These are phyloP conservation scores for Microcebus jonahi DNA, from an alignment of 2,113 vertebrate genomes.

Conservation along the genomic window DNA sequence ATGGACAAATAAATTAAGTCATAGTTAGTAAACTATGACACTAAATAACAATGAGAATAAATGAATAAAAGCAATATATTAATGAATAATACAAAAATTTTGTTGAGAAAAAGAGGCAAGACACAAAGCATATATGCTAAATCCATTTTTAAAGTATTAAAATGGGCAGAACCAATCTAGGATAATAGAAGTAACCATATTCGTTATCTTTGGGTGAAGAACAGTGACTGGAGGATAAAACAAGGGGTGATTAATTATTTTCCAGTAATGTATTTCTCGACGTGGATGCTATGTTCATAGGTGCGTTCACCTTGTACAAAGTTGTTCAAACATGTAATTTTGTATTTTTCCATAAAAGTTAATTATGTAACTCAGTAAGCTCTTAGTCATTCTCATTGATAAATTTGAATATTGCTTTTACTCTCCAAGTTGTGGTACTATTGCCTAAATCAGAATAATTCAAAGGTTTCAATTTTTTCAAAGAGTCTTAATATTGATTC, in stretches of 20 bases:
- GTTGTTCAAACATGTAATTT: not conserved
- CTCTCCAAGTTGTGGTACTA: not conserved
- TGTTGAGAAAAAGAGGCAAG: not conserved
- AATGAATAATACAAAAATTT: not conserved
- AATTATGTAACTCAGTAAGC: not conserved
- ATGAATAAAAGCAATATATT: not conserved
- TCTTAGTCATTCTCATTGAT: not conserved
- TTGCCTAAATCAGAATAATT: not conserved
- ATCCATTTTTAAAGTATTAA: not conserved
- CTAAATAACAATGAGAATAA: not conserved
- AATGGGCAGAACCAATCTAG: not conserved
- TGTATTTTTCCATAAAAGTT: not conserved
- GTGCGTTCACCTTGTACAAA: not conserved
- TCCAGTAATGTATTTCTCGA: not conserved
- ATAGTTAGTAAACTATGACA: not conserved
- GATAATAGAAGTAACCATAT: not conserved
- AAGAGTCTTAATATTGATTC: not conserved
- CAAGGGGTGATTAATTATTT: not conserved
- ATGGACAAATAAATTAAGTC: not conserved
- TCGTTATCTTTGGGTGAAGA: not conserved
- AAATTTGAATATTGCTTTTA: not conserved
- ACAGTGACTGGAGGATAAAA: not conserved
- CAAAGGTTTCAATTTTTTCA: not conserved
- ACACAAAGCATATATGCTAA: not conserved
- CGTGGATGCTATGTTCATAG: not conserved